These are phyloP conservation scores for Calidris pygmaea DNA, from an alignment of 2,113 vertebrate genomes.

Conservation along the genomic window DNA sequence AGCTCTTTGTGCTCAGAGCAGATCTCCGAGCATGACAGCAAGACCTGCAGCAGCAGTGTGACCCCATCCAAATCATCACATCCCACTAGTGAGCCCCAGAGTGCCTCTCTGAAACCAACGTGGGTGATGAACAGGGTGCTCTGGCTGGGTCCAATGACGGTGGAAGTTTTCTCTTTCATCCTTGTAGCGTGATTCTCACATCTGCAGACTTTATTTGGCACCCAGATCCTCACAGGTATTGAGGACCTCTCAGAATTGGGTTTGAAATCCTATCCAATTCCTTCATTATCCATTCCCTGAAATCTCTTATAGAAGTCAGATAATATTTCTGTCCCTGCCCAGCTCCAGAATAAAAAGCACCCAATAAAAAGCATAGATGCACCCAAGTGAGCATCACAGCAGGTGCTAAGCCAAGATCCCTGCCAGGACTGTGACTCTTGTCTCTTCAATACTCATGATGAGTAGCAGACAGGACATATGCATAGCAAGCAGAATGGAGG, in stretches of 20 bases:
- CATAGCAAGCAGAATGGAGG: not conserved
- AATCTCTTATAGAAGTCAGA: not conserved
- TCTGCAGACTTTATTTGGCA: not conserved
- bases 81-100: not conserved
- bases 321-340: not conserved
- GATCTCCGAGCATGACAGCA: not conserved
- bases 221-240: not conserved
- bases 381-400: not conserved
- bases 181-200: not conserved
- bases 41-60: not conserved
- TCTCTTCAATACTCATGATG: not conserved
- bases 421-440: not conserved
- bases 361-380: not conserved
- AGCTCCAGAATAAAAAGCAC: not conserved
- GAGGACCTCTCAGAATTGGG: not conserved
- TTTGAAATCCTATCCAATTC: not conserved
- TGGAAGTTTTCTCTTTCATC: not conserved
- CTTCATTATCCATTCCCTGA: not conserved
- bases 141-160: not conserved
- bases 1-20: not conserved
- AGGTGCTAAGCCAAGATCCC: not conserved
- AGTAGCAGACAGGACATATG: not conserved
- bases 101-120: not conserved
- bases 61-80: not conserved
- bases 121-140: not conserved